Base-by-base conservation (phyloP, 1,140 invertebrate species). In the Copidosoma floridanum region DNA sequence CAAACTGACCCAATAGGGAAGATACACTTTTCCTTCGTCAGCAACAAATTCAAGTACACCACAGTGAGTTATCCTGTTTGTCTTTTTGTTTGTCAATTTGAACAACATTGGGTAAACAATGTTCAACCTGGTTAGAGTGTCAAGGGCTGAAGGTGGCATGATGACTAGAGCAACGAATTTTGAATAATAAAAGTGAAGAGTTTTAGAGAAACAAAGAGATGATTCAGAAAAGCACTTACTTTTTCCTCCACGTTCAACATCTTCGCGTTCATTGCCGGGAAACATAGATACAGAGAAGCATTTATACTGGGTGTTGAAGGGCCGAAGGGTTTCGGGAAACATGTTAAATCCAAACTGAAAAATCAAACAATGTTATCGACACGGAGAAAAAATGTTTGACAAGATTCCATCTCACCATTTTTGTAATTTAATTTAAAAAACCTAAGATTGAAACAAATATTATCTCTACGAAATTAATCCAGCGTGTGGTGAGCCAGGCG, bases 71-170 rank as follows among this genome's bases (percentile, higher is more conserved):
- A 89, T 83, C 67, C 94, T 82, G 63, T 89, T 89, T 6, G 88
- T 89, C 68, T 90, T 91, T 65, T 88, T 88, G 75, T 99, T 99
- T 29, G 88, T 94, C 4, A 99, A 79, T 79, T 98, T 99, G 72
- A 99, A 99, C 41, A 99, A 83, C 97, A 99, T 99, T 1, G 97
- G 97, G 77, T 99, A 99, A 71, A 94, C 94, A 61, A 99, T 97
- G 78, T 98, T 98, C 1, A 98, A 82, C 55, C 96, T 85, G 16
- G 95, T 97, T 0, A 98, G 82, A 58, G 92, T 87, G 71, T 98
- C 95, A 61, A 99, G 75, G 6, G 96, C 95, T 44, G 95, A 98
- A 12, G 95, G 94, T 44, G 96, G 96, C 94, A 99, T 97, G 23
- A 99, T 98, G 70, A 98, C 95, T 97, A 70, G 29, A 82, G 69